These are phyloP conservation scores for Blennius ocellaris DNA, from an alignment of 2,113 vertebrate genomes.

Conservation along the genomic window DNA sequence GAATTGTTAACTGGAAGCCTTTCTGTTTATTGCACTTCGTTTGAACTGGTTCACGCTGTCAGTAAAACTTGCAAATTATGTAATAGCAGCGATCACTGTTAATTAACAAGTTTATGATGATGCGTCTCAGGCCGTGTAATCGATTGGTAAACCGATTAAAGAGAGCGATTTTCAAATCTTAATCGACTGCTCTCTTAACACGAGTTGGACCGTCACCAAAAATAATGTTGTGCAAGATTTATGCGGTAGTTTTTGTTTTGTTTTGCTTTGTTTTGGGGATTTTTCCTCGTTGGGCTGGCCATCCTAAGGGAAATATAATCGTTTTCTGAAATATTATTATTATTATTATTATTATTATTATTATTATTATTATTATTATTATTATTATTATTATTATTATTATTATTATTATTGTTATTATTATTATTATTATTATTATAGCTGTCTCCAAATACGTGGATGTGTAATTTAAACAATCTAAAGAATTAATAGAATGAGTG, in stretches of 20 bases:
- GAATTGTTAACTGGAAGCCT: not conserved
- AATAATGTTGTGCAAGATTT: too few species aligned
- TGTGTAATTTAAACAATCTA: not conserved
- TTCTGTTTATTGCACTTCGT: not conserved
- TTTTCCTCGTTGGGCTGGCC: too few species aligned
- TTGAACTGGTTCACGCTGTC: conserved; percentile 11
- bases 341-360: not conserved
- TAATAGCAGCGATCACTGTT: conserved; percentile 18
- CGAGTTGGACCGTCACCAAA: too few species aligned
- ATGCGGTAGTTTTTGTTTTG: too few species aligned
- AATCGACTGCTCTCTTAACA: too few species aligned
- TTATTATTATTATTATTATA: not conserved
- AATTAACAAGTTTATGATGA: conserved; percentile 24
- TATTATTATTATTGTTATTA: conserved; percentile 6
- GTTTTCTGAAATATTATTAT: too few species aligned
- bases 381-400: conserved; percentile 1
- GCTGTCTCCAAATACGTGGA: too few species aligned
- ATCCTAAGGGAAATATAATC: too few species aligned
- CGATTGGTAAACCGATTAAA: not conserved
- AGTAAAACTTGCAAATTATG: conserved; percentile 15
- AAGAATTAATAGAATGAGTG: not conserved
- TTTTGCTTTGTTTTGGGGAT: too few species aligned
- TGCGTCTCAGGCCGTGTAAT: conserved; percentile 19
- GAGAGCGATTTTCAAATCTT: too few species aligned
- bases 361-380: conserved; percentile 1